A percentile compares a stretch with the other conserved stretches of the same genome.
phyloP scores from a whole-genome alignment of 2,888 invertebrate genomes.

The Tenthredo mesomela region DNA sequence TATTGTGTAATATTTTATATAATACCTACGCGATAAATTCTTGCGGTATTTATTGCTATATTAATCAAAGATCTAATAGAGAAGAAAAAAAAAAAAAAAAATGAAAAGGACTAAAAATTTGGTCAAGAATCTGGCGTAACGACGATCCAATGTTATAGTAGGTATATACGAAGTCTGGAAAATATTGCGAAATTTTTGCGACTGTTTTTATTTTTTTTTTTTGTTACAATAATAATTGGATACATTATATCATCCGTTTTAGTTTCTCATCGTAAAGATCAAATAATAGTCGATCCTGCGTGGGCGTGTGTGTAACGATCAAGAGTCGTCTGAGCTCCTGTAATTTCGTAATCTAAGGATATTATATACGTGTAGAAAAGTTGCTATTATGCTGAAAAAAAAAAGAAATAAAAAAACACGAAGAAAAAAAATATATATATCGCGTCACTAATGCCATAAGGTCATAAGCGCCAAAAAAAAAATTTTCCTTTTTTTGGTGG shows the following conservation, averaged over 20 bases:
- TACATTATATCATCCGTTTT: neutral
- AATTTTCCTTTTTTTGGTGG: too few relatives aligned
- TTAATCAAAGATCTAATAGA: neutral
- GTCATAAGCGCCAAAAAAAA: too few relatives aligned
- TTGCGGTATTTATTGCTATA: neutral
- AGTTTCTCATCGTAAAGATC: neutral
- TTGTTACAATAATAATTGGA: neutral
- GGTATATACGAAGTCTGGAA: neutral
- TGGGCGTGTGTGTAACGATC: neutral
- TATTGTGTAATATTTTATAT: neutral
- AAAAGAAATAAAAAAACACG: neutral
- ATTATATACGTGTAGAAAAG: neutral
- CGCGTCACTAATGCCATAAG: too few relatives aligned
- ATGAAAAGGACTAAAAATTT: neutral
- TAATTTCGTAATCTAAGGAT: neutral
- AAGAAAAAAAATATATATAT: too few relatives aligned
- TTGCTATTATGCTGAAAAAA: neutral
- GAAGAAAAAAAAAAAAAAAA: neutral
- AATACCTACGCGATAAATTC: neutral
- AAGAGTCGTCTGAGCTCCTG: neutral
- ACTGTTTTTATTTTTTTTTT: neutral
- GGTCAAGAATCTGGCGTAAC: neutral
- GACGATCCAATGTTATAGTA: too few relatives aligned
- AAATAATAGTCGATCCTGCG: neutral
- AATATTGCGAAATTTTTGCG: neutral